Evolutionary conservation across 2,797 vertebrate species (phyloP).

Genomic region (Clarias laeviceps): DNA sequence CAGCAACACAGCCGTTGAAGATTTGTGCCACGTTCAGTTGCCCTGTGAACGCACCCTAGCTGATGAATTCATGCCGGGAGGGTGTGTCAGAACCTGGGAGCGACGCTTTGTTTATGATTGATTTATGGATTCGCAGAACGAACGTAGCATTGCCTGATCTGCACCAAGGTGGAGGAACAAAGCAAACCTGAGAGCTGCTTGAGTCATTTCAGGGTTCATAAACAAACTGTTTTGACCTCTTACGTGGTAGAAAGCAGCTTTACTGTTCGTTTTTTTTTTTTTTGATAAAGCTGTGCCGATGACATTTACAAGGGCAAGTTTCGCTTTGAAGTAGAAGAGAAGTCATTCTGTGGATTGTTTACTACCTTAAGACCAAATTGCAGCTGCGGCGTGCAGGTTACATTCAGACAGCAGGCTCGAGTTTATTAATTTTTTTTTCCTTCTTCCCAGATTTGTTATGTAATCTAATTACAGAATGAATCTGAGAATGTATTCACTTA

Average conservation of each 20-base stretch:
- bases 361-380: neutral
- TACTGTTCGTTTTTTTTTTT: neutral
- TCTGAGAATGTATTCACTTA: too few relatives aligned
- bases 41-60: slow-evolving; percentile 38
- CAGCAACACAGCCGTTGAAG: neutral
- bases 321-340: neutral
- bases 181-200: slow-evolving; percentile 14
- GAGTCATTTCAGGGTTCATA: neutral
- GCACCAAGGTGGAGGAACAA: neutral
- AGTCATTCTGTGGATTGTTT: neutral
- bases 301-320: slow-evolving; percentile 14
- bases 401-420: neutral
- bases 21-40: slow-evolving; percentile 28
- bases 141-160: slow-evolving; percentile 25
- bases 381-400: neutral
- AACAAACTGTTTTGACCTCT: neutral
- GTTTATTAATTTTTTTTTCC: neutral
- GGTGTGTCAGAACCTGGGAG: slow-evolving; percentile 36
- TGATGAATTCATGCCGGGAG: slow-evolving; percentile 36
- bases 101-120: slow-evolving; percentile 43
- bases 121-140: slow-evolving; percentile 38
- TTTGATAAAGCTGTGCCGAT: neutral
- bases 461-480: neutral
- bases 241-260: neutral
- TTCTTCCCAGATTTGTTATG: neutral